A percentile compares a stretch with the other conserved stretches of the same genome.
phyloP scores from a whole-genome alignment of 2,113 vertebrate genomes.

The Bathybates hornii region DNA sequence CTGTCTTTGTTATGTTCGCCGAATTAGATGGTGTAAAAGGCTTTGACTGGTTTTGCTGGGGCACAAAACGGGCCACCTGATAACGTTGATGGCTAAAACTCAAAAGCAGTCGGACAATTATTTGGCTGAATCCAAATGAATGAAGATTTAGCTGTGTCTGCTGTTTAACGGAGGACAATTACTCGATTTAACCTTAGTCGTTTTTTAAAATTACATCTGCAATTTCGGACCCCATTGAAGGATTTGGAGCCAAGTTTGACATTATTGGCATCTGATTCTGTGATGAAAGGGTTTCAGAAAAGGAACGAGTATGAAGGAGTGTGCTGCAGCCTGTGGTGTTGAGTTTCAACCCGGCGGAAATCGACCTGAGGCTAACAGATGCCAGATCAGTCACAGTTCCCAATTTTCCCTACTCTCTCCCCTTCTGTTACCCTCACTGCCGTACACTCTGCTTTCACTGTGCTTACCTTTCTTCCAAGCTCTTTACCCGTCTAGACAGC shows the following conservation, averaged over 20 bases:
- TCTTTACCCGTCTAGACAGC: conserved; percentile 25
- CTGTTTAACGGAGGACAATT: background rate
- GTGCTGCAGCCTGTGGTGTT: conserved; percentile 45
- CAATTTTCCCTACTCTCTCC: conserved; percentile 9
- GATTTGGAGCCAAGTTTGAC: background rate
- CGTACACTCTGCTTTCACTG: background rate
- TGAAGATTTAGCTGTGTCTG: background rate
- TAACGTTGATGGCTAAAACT: conserved; percentile 28
- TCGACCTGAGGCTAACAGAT: conserved; percentile 70
- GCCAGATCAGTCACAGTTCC: conserved; percentile 70
- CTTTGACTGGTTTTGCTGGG: conserved; percentile 31
- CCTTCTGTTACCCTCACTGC: conserved; percentile 1
- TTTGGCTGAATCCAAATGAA: background rate
- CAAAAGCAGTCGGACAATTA: background rate
- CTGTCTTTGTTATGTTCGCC: conserved; percentile 51
- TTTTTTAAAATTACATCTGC: background rate
- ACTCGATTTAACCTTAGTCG: background rate
- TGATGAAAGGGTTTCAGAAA: conserved; percentile 42
- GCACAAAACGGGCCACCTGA: conserved; percentile 27
- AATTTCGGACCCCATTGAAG: background rate
- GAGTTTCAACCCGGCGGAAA: conserved; percentile 64
- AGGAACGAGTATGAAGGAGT: conserved; percentile 1
- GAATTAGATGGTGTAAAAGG: conserved; percentile 10
- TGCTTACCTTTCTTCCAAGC: background rate
- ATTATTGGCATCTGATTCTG: background rate